Evolutionary conservation across 2,797 vertebrate genomes (phyloP).

Genomic region (Pyrocephalus nanus): DNA sequence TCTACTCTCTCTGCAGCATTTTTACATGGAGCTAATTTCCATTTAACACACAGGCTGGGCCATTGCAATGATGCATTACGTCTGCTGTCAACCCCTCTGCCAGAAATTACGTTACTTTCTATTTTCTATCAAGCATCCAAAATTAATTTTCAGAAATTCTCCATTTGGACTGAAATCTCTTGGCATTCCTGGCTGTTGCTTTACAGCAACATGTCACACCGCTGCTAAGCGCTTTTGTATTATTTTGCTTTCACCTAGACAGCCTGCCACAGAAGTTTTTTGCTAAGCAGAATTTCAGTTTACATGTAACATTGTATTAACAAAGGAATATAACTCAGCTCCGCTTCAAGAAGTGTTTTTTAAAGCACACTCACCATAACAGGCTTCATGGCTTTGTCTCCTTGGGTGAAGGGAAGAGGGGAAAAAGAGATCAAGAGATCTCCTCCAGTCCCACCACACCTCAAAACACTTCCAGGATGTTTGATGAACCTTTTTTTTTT

Average conservation of each 20-base stretch:
- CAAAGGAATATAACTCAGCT: neutral
- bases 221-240: neutral
- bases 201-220: neutral
- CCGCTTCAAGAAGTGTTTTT: neutral
- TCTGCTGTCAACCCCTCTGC: neutral
- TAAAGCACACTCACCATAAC: neutral
- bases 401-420: neutral
- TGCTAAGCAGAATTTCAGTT: neutral
- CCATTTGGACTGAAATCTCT: neutral
- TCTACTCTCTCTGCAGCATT: neutral
- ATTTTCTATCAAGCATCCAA: neutral
- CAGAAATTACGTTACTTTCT: conserved; percentile 27
- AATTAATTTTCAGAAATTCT: conserved; percentile 12
- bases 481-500: neutral
- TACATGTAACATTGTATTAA: neutral
- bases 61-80: neutral
- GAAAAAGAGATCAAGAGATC: neutral
- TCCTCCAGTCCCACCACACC: neutral
- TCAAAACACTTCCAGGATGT: neutral
- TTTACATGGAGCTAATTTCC: neutral
- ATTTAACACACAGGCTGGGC: neutral
- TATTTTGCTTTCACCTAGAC: neutral
- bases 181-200: neutral
- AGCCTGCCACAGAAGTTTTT: neutral
- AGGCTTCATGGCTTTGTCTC: neutral